Base-by-base conservation (phyloP, 2,113 vertebrate species). In the Corythornis madagascariensis region DNA sequence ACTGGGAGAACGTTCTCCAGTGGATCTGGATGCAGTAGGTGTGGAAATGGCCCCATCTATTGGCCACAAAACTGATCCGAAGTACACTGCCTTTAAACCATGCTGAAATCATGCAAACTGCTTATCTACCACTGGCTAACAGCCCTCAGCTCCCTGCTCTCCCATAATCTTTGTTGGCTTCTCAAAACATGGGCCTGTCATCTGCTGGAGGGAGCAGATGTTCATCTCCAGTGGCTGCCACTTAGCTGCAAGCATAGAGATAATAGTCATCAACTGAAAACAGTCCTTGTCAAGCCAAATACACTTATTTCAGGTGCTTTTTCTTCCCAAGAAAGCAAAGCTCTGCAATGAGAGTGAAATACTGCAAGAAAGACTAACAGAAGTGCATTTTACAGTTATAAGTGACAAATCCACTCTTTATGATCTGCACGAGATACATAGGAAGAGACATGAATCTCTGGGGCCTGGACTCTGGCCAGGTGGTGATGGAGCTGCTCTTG, bases 11-110 rank as follows among this genome's bases (percentile, higher is more conserved):
- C n/a, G 25, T 43, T 52, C 43, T 61, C 21, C 0, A 20, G 6
- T 33, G 16, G 48, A 40, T 8, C 33, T 38, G 7, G 21, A 12
- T 26, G 13, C 7, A 14, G 6, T 47, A 40, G 16, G 2, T 66
- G 78, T 56, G 91, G 38, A 52, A 87, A 66, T 48, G 64, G 74
- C 96, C 72, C 94, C 94, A 93, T 89, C 84, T 96, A 10, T 84
- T 89, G 95, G 87, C 16, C 60, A 45, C 21, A 35, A 9, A 33
- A 17, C 15, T 9, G 2, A 11, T 9, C 31, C 0, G 0, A 56
- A 25, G 66, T 66, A 11, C 20, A 2, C 18, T 6, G n/a, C 17
- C 50, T 18, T 61, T 45, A 28, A 65, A 75, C 3, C 12, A 0
- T 4, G 1, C 15, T 17, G 45, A 59, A 79, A 77, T 15, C 11